Base-by-base conservation (phyloP, 2,888 invertebrate genomes). In the Bhutanitis thaidina region DNA sequence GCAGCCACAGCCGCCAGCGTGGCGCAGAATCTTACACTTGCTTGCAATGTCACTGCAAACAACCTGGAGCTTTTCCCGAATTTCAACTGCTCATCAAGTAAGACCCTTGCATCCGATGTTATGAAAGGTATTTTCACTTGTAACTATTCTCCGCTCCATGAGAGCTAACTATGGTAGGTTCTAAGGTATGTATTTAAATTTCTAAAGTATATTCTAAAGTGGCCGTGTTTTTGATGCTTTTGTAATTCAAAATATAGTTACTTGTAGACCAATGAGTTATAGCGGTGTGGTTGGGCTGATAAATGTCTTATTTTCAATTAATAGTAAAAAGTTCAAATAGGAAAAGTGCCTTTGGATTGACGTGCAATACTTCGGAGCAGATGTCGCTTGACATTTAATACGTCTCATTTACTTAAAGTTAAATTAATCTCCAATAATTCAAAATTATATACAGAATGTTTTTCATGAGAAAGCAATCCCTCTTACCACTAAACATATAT, bases 101-200 rank as follows among this genome's bases (percentile, higher is more conserved):
- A 58, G 8, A 64, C 60, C 1, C 50, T 66, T 0, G 29, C 69
- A 0, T 47, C 56, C 1, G 60, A 64, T 3, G 43, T 69, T 3
- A 60, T 63, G 0, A 62, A 61, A 1, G 76, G 77, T 1, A 32
- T 59, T 0, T 74, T 81, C 49, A 57, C 62, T 0, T 84, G 83
- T 49, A 67, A 64, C 37, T 82, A 72, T 52, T 58, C 61, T 12
- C 71, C 75, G 0, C 60, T 68, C 4, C 9, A 34, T 5, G 60
- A 49, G 10, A 48, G 48, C 13, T 49, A 49, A 51, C 61, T 57
- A 16, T 65, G 69, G 50, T 71, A 65, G 57, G 50, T 47, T 16
- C 34, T 35, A 9, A 29, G 27, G 20, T 37, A 38, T 43, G 13
- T 37, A 39, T 43, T 16, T 14, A 16, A 27, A 25, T 13, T 38